A percentile compares a stretch with the other conserved stretches of the same genome.
These are phyloP conservation scores for Tridacna crocea DNA, from an alignment of 2,888 invertebrate species.

Conservation along the genomic window DNA sequence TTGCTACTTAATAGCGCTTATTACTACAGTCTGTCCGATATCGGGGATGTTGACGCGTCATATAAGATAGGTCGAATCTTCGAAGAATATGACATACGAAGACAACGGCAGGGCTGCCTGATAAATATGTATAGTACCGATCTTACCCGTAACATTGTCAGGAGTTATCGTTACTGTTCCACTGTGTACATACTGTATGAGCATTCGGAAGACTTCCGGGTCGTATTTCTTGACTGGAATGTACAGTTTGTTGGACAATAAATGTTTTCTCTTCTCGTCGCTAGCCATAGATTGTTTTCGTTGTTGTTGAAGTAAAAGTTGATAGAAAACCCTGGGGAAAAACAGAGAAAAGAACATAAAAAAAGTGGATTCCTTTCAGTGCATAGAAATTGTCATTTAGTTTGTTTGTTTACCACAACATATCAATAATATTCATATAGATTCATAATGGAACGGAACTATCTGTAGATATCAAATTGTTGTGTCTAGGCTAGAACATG, in stretches of 20 bases:
- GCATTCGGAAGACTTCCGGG: constrained; percentile 47
- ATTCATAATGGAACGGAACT: too few relatives aligned
- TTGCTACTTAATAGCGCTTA: too few relatives aligned
- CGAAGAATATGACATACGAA: too few relatives aligned
- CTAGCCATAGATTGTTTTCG: constrained; percentile 12
- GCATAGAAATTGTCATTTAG: neutral
- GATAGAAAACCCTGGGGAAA: constrained; percentile 57
- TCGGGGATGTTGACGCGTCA: too few relatives aligned
- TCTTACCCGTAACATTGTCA: constrained; percentile 48
- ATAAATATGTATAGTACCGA: too few relatives aligned
- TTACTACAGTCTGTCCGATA: too few relatives aligned
- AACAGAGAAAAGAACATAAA: neutral
- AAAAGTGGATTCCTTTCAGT: neutral
- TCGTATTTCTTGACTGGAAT: constrained; percentile 53
- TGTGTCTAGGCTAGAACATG: too few relatives aligned
- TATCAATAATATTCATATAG: too few relatives aligned
- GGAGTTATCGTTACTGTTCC: constrained; percentile 37
- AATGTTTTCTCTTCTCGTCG: constrained; percentile 24
- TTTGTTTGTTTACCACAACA: too few relatives aligned
- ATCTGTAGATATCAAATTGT: too few relatives aligned
- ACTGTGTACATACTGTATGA: constrained; percentile 48
- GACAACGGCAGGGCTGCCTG: too few relatives aligned
- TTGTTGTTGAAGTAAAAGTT: constrained; percentile 53
- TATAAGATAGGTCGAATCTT: too few relatives aligned
- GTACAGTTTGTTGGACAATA: constrained; percentile 22